These are phyloP conservation scores for Tiaroga cobitis DNA, from an alignment of 2,797 vertebrate genomes.

Conservation along the genomic window DNA sequence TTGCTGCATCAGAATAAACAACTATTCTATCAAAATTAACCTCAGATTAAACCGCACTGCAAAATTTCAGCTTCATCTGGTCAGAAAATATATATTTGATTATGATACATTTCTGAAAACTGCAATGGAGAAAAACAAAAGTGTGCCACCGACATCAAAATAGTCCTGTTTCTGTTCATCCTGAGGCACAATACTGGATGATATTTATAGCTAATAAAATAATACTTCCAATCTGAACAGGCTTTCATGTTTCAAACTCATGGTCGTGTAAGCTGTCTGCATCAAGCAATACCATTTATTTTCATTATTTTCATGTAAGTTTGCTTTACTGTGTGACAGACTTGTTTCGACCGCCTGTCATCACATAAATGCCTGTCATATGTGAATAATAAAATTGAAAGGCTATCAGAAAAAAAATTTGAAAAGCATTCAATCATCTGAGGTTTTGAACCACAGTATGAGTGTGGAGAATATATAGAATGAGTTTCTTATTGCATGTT, in stretches of 20 bases:
- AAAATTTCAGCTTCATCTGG: constrained; percentile 63
- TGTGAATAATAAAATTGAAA: constrained; percentile 59
- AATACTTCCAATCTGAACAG: neutral
- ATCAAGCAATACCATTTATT: neutral
- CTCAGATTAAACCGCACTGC: neutral
- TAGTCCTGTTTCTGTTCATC: neutral
- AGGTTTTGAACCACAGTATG: constrained; percentile 65
- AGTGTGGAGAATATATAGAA: constrained; percentile 72
- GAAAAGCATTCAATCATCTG: constrained; percentile 23
- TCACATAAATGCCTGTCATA: constrained; percentile 6
- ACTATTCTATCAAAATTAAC: constrained; percentile 18
- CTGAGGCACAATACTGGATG: too few relatives aligned
- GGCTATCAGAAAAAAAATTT: constrained; percentile 22
- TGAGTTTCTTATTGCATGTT: constrained; percentile 76
- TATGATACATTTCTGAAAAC: constrained; percentile 8
- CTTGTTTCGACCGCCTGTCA: neutral
- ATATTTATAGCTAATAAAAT: constrained; percentile 18
- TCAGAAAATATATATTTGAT: constrained; percentile 36
- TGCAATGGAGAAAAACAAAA: neutral
- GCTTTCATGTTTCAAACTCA: constrained; percentile 9
- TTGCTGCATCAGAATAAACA: constrained; percentile 57
- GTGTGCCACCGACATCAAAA: neutral
- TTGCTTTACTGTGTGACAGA: neutral
- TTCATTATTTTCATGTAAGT: neutral
- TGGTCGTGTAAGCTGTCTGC: neutral